These are phyloP conservation scores for Archilochus colubris DNA, from an alignment of 2,113 vertebrate species.

Conservation along the genomic window DNA sequence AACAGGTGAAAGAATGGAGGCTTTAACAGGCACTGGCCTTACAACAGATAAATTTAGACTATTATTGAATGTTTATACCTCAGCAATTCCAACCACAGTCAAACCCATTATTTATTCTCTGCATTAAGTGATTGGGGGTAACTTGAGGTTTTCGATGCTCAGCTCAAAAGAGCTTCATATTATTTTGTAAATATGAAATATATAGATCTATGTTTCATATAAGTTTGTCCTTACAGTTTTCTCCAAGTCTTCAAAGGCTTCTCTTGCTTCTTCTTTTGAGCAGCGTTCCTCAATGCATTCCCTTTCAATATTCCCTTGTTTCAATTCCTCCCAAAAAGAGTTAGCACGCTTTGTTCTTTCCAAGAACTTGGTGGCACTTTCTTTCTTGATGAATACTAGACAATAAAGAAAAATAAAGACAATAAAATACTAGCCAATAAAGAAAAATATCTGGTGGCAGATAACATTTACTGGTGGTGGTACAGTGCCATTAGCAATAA, in stretches of 20 bases:
- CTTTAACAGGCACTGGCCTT: neutral
- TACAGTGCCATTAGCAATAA: neutral
- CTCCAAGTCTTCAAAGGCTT: slow-evolving; percentile 83
- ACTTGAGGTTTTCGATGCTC: neutral
- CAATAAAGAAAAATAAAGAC: neutral
- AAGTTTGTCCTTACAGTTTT: slow-evolving; percentile 79
- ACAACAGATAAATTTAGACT: neutral
- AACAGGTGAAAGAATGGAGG: neutral
- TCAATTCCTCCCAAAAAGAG: slow-evolving; percentile 81
- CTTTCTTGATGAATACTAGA: slow-evolving; percentile 83
- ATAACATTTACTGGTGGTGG: neutral
- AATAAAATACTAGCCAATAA: slow-evolving; percentile 75
- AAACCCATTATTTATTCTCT: neutral
- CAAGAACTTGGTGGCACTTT: slow-evolving; percentile 80
- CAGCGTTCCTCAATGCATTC: slow-evolving; percentile 90
- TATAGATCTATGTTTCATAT: neutral
- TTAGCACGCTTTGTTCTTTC: slow-evolving; percentile 82
- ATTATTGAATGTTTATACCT: neutral
- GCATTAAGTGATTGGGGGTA: neutral
- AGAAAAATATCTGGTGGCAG: neutral
- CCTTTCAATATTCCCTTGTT: slow-evolving; percentile 86
- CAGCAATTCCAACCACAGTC: neutral
- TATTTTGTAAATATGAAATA: neutral
- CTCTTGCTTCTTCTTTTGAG: slow-evolving; percentile 87
- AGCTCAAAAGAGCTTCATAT: neutral